Conservation (phyloP, 2,888 invertebrate genomes). For the Choristoneura rosaceana region DNA sequence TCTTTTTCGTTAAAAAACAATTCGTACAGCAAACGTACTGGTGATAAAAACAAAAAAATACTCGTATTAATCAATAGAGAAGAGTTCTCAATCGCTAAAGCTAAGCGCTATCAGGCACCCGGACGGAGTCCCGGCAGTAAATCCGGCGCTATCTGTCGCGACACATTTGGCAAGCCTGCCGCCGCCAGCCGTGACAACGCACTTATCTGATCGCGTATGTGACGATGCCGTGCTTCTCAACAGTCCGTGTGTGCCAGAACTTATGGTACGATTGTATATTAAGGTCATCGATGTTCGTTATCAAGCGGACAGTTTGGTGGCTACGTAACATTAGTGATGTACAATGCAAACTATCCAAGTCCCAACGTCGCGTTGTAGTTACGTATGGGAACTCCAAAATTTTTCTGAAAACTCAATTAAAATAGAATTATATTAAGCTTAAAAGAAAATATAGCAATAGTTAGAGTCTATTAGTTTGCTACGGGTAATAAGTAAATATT, state of each 20-base stretch:
- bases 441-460: no score
- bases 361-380: no score
- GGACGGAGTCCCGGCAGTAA: slow-evolving; percentile 43
- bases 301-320: no score
- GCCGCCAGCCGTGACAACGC: slow-evolving; percentile 72
- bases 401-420: no score
- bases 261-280: neutral
- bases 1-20: no score
- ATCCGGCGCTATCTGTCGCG: slow-evolving; percentile 68
- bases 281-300: no score
- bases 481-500: neutral
- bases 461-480: neutral
- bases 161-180: slow-evolving; percentile 80
- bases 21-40: no score
- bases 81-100: slow-evolving; percentile 20
- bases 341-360: no score
- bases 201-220: slow-evolving; percentile 47
- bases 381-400: no score
- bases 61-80: slow-evolving; percentile 5
- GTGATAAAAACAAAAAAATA: neutral
- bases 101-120: slow-evolving; percentile 22
- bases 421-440: no score
- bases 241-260: slow-evolving; percentile 3
- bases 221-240: slow-evolving; percentile 28
- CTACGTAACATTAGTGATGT: no score